Conservation (phyloP, 2,888 invertebrate genomes). For the Linnaemya tessellans region DNA sequence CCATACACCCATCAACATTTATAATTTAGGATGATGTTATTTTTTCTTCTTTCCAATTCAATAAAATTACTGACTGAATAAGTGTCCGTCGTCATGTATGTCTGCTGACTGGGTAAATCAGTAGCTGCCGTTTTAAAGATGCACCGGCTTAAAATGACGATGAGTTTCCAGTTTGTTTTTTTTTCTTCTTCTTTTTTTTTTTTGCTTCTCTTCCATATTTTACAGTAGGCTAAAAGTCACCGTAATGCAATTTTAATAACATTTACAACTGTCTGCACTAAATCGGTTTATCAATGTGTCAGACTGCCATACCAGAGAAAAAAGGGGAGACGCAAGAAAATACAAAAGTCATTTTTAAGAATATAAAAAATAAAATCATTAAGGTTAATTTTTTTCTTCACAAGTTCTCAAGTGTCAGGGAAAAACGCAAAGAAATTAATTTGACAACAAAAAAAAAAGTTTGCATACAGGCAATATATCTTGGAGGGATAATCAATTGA, state of each 20-base stretch:
- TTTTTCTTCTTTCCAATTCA: slow-evolving; percentile 51
- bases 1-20: slow-evolving; percentile 75
- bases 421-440: slow-evolving; percentile 27
- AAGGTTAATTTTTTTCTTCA: slow-evolving; percentile 10
- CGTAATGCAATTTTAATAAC: slow-evolving; percentile 66
- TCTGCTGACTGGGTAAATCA: slow-evolving; percentile 22
- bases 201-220: slow-evolving; percentile 1
- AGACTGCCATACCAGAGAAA: slow-evolving; percentile 12
- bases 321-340: slow-evolving; percentile 10
- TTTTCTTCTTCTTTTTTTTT: not conserved
- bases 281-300: slow-evolving; percentile 60
- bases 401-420: slow-evolving; percentile 28
- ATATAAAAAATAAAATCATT: slow-evolving; percentile 52
- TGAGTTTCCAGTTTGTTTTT: slow-evolving; percentile 41
- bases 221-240: slow-evolving; percentile 52
- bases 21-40: slow-evolving; percentile 54
- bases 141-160: slow-evolving; percentile 55
- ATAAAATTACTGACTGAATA: slow-evolving; percentile 48
- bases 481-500: not conserved
- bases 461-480: not conserved
- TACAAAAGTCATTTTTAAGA: slow-evolving; percentile 34
- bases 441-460: not conserved
- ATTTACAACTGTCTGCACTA: slow-evolving; percentile 57
- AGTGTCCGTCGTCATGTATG: not conserved
- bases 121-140: slow-evolving; percentile 47